phyloP scores from a whole-genome alignment of 1,140 invertebrate species.

The Paralvinella palmiformis region DNA sequence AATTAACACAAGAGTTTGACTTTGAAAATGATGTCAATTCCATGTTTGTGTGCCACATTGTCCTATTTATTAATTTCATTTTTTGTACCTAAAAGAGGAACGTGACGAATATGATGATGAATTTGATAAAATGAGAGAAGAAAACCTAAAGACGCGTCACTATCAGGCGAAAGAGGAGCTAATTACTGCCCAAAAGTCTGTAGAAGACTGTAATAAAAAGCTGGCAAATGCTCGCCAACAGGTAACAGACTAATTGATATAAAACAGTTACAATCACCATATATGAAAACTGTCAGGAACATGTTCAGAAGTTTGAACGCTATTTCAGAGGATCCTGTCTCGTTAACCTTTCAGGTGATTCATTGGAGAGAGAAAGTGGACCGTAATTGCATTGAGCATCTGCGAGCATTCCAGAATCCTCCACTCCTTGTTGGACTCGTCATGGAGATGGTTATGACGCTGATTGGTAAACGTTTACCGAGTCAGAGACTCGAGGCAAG shows the following conservation, averaged over 20 bases:
- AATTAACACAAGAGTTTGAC: too few relatives aligned
- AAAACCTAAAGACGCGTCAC: constrained; percentile 42
- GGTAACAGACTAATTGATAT: too few relatives aligned
- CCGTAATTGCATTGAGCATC: constrained; percentile 42
- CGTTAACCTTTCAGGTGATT: constrained; percentile 36
- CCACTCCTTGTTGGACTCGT: constrained; percentile 45
- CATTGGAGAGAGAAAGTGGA: constrained; percentile 47
- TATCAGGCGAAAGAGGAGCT: constrained; percentile 44
- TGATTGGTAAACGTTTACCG: constrained; percentile 45
- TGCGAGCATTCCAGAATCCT: constrained; percentile 43
- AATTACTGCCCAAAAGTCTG: constrained; percentile 28
- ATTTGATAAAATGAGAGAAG: constrained; percentile 49
- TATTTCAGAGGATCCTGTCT: too few relatives aligned
- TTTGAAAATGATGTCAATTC: too few relatives aligned
- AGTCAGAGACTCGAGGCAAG: constrained; percentile 32
- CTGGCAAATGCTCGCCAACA: constrained; percentile 37
- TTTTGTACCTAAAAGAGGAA: constrained; percentile 33
- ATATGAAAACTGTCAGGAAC: too few relatives aligned
- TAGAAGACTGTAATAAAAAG: constrained; percentile 40
- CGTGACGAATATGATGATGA: constrained; percentile 49
- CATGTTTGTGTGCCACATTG: too few relatives aligned
- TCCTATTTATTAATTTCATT: neutral
- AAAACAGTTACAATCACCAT: too few relatives aligned
- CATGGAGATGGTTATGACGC: constrained; percentile 51
- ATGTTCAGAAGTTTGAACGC: too few relatives aligned